Base-by-base conservation (phyloP, 2,797 vertebrate species). In the Rachycentron canadum region DNA sequence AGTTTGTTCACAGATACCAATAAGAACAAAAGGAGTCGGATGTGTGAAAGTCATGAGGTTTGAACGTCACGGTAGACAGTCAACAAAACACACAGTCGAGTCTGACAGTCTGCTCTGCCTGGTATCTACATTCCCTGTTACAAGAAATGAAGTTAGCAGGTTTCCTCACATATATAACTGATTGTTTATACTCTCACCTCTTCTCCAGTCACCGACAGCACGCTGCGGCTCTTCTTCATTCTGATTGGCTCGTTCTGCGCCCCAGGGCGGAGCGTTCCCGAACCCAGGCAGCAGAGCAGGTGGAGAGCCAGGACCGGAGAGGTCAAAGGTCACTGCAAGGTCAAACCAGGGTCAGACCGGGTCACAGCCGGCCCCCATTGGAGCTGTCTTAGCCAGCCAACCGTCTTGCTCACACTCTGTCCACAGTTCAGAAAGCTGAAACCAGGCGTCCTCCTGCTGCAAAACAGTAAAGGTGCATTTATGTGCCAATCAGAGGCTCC, bases 281-380 rank as follows among this genome's bases (percentile, higher is more conserved):
- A 95, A 94, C 94, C 94, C 93, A 95, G 90, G 89, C 94, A 95
- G 90, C 94, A 95, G 86, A 95, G 93, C 90, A 95, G 88, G 81
- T 95, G 94, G 91, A 95, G 93, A 94, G 94, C 94, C 94, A 95
- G 94, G 93, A 93, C 93, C 91, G 91, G 93, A 93, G 90, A 92
- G 90, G 90, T 91, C 91, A 93, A 72, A 88, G 89, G 92, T 94
- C 89, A 92, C 90, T 80, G 84, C 89, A 91, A 93, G 92, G 90
- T 93, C 88, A 88, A 93, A 92, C 92, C 84, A 79, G 90, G 89
- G 90, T 94, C 89, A 92, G 86, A 92, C 93, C 91, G 89, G 91
- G 81, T 92, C 91, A 83, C 88, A 82, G 73, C 90, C 89, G 90
- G 92, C 88, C 90, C 92, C 93, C 93, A 94, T 95, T 53, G 84